Percentiles rank a stretch among this genome's conserved stretches.
Conservation (phyloP, 2,888 invertebrate species). For the Noctua janthina region DNA sequence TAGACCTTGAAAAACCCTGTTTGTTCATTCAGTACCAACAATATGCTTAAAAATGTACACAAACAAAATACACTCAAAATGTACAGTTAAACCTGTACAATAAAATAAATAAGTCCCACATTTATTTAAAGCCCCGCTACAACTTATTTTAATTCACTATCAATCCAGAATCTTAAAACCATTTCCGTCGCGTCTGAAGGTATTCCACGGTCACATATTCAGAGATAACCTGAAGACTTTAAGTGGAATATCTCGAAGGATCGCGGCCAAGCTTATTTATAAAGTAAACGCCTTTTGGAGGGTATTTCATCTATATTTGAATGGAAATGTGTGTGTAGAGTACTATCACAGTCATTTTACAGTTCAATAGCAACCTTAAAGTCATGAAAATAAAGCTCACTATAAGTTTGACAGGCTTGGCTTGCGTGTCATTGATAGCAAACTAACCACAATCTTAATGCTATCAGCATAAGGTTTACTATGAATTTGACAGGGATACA, state of each 20-base stretch:
- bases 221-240: constrained; percentile 44
- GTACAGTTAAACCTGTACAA: neutral
- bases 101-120: neutral
- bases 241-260: constrained; percentile 38
- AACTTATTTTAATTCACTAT: constrained; percentile 16
- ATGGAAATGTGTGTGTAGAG: constrained; percentile 28
- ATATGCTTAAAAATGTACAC: neutral
- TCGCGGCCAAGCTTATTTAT: constrained; percentile 40
- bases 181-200: constrained; percentile 21
- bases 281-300: constrained; percentile 35
- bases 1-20: neutral
- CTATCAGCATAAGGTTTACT: neutral
- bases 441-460: neutral
- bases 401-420: neutral
- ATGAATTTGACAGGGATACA: neutral
- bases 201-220: constrained; percentile 30
- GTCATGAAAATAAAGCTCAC: neutral
- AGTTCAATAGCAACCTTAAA: neutral
- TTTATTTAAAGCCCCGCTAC: neutral
- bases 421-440: neutral
- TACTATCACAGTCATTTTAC: neutral
- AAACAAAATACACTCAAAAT: neutral
- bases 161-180: constrained; percentile 29
- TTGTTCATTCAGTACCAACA: neutral
- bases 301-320: constrained; percentile 36